Conservation (phyloP, 1,140 invertebrate species). For the Meteorus sp. region DNA sequence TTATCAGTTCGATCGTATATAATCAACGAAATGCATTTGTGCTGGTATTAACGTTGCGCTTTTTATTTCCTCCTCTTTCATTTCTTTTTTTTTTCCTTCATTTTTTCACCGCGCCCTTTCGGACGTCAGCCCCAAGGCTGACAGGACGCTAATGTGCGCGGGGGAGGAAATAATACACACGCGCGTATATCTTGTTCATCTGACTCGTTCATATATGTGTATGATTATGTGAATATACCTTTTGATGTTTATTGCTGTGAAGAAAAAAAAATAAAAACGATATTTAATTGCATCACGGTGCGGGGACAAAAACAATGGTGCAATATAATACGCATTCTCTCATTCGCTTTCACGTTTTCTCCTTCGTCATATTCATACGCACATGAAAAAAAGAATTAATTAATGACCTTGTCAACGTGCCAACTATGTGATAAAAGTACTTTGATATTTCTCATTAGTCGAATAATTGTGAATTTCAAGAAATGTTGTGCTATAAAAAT, state of each 20-base stretch:
- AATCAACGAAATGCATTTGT: slow-evolving; percentile 54
- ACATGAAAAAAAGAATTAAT: not conserved
- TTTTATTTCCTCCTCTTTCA: slow-evolving; percentile 26
- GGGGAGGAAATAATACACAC: no score
- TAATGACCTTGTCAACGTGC: not conserved
- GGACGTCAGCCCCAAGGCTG: slow-evolving; percentile 44
- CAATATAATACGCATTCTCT: no score
- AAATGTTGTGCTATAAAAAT: no score
- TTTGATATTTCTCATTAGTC: slow-evolving; percentile 1
- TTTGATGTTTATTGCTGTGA: not conserved
- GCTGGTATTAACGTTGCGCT: slow-evolving; percentile 47
- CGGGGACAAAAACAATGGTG: not conserved
- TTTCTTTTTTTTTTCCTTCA: not conserved
- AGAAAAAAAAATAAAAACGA: not conserved
- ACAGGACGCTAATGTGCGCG: slow-evolving; percentile 11
- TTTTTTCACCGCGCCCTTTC: slow-evolving; percentile 50
- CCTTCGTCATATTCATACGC: no score
- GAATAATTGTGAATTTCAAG: not conserved
- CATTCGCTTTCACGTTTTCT: no score
- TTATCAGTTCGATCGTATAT: slow-evolving; percentile 36
- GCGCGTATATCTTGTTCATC: no score
- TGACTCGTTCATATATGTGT: no score
- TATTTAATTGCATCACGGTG: not conserved
- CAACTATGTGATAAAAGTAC: not conserved
- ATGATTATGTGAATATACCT: no score